Percentiles rank a stretch among this genome's conserved stretches.
These are phyloP conservation scores for Centroberyx gerrardi DNA, from an alignment of 2,797 vertebrate genomes.

Conservation along the genomic window DNA sequence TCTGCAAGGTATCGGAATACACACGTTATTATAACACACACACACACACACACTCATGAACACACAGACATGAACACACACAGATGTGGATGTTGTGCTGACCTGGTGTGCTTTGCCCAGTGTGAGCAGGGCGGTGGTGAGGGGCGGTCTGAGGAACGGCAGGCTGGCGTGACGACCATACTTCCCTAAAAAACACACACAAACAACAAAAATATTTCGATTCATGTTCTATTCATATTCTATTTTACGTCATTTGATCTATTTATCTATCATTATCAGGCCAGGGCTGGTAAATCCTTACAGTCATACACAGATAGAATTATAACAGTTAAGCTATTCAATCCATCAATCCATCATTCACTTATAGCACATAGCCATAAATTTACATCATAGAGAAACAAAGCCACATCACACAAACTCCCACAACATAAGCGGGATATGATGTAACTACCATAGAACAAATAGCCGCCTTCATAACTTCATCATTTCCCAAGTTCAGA, in stretches of 20 bases:
- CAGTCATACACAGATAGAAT: not conserved
- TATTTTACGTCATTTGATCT: slow-evolving; percentile 27
- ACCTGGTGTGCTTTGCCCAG: slow-evolving; percentile 96
- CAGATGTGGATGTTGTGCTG: slow-evolving; percentile 5
- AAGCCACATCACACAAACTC: not conserved
- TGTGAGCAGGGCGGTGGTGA: slow-evolving; percentile 91
- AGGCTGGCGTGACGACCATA: slow-evolving; percentile 82
- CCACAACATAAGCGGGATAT: not conserved
- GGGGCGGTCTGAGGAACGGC: slow-evolving; percentile 88
- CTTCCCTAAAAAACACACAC: slow-evolving; percentile 77
- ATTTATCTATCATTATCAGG: slow-evolving; percentile 44
- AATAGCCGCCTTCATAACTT: slow-evolving; percentile 21
- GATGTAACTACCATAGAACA: slow-evolving; percentile 21
- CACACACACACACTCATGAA: not conserved
- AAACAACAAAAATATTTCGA: slow-evolving; percentile 15
- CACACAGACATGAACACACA: not conserved
- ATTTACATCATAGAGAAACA: not conserved
- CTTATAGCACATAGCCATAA: slow-evolving; percentile 10
- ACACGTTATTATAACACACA: slow-evolving; percentile 1
- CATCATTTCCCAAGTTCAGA: slow-evolving; percentile 10
- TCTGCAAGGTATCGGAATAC: slow-evolving; percentile 68
- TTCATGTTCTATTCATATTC: not conserved
- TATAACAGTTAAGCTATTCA: slow-evolving; percentile 21
- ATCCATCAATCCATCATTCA: slow-evolving; percentile 47
- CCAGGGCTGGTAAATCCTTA: not conserved